Evolutionary conservation across 2,797 vertebrate genomes (phyloP), one percentile per base, ranked within the genome.

Genomic region (Caiman crocodilus): DNA sequence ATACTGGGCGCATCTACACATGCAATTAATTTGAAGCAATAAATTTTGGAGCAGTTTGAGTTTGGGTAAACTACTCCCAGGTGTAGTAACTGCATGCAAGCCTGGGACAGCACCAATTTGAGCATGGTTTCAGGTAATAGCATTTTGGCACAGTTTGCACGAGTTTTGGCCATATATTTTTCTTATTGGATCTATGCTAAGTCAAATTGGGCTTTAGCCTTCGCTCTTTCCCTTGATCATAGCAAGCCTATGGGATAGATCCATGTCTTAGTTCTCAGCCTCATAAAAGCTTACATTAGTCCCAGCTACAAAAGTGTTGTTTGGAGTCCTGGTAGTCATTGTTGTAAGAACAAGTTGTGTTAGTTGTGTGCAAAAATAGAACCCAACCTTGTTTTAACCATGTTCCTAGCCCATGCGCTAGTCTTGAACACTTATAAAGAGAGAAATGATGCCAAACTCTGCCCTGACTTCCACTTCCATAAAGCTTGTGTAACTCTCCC

Each of bases 61-160:
- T 10, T 11, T 50, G 42, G 42, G 42, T 50, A 50, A 50, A 50
- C 42, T 50, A 50, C 10, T 50, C 42, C 10, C 42, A 42, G 42
- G 42, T 42, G 42, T 42, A 42, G 42, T 7, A 50, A 50, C 42
- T 50, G 3, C 42, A 50, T 11, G 42, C 10, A 10, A 50, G 42
- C 42, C 42, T 50, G 42, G 42, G 42, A 50, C 42, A 50, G 42
- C 42, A 50, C 42, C 42, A 50, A 50, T 50, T 50, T 50, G 42
- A 50, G 42, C 6, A 32, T 77, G 16, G 42, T 32, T 84, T n/a
- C 20, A 64, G 28, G 4, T 58, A 87, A n/a, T 17, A 30, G n/a
- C 89, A 89, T 63, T 79, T 32, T 35, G 75, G 71, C 65, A 79
- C 11, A 79, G 26, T 5, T 85, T 92, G 85, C 50, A 16, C 71